Evolutionary conservation across 2,888 invertebrate genomes (phyloP).

Genomic region (Tubulanus polymorphus): DNA sequence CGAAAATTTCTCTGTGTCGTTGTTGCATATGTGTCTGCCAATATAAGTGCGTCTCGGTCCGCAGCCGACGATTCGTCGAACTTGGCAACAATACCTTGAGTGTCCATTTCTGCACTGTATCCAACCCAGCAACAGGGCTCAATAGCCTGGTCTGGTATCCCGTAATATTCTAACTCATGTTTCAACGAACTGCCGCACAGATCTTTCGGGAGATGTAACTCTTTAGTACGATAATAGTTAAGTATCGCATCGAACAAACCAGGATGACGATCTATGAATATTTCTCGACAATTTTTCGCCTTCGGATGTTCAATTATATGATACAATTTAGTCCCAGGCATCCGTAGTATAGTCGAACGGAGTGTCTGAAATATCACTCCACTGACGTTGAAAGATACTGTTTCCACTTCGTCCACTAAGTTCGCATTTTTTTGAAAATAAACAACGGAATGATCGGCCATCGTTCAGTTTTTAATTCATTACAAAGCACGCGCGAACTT

Average conservation of each 20-base stretch:
- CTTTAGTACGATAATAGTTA: background rate
- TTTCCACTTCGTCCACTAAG: background rate
- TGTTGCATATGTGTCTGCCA: too few species aligned
- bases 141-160: constrained; percentile 46
- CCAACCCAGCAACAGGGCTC: constrained; percentile 52
- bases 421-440: background rate
- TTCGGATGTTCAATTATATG: background rate
- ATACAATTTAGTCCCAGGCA: background rate
- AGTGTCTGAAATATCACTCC: background rate
- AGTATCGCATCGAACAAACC: background rate
- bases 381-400: background rate
- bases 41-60: background rate
- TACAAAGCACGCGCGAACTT: too few species aligned
- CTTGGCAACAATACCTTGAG: background rate
- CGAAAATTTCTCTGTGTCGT: too few species aligned
- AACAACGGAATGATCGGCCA: background rate
- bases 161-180: constrained; percentile 50
- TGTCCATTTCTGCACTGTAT: constrained; percentile 46
- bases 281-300: background rate
- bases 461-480: too few species aligned
- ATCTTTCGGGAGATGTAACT: background rate
- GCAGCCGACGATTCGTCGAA: background rate
- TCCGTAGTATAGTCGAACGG: background rate
- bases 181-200: background rate
- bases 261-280: background rate